Evolutionary conservation across 2,113 vertebrate species (phyloP), one percentile per base, ranked within the genome.

Genomic region (Lycaon pictus): DNA sequence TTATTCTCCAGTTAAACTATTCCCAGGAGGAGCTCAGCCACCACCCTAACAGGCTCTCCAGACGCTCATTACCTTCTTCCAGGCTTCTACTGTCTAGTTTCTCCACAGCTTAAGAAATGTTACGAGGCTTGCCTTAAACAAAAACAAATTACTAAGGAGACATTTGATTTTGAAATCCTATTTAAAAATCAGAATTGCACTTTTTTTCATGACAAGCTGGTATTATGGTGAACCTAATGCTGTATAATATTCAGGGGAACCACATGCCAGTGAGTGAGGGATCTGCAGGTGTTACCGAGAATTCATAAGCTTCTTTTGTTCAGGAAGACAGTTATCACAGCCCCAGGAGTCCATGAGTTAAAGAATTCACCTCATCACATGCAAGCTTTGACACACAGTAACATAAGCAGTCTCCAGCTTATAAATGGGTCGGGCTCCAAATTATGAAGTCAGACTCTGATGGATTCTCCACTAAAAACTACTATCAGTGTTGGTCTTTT

Each of bases 101-200:
- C 35, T 17, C 63, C n/a, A 53, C 37, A 55, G 51, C 19, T 58
- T n/a, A 63, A 63, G 32, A 81, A 87, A 82, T 65, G 55, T 22
- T 65, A 51, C 37, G 32, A 35, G 6, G 13, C 85, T n/a, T 32
- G 13, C 56, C 76, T 76, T n/a, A 55, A 91, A 79, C 55, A 88
- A 86, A 79, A 87, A 16, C 55, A 94, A 85, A 67, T n/a, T 4
- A 84, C 32, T 37, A 60, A 71, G 76, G 89, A 82, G 51, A 16
- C 82, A 74, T 90, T 69, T 76, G 43, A 74, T 56, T 86, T 55
- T 86, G 48, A 67, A 79, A 71, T 93, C 63, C 55, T 96, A n/a
- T 91, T 77, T 71, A 92, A 87, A 95, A 69, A 56, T 71, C 20
- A 81, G 65, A 88, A 65, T n/a, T 88, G 35, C 72, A 48, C 48